Evolutionary conservation across 2,113 vertebrate genomes (phyloP), one percentile per base, ranked within the genome.

Genomic region (Butorides virescens): DNA sequence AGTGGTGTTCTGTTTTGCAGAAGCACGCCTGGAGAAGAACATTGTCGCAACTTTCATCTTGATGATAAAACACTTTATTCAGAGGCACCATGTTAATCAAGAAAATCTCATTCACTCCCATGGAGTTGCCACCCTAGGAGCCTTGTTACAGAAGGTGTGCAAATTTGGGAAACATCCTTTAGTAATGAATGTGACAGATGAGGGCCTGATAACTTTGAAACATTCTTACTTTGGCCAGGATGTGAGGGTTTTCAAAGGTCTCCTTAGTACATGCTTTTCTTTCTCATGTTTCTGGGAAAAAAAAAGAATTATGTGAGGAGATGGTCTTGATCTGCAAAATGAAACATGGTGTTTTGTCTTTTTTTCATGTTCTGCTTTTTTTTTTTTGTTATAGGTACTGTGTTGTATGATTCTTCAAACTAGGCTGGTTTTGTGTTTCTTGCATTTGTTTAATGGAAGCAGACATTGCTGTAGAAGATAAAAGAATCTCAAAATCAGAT

Each of bases 11-110:
- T 93, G 52, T 97, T 96, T 96, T 97, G 78, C 98, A 99, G 99
- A 99, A 97, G 99, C 99, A 9, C 99, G 99, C 47, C 96, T 99
- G 87, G 99, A 99, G 97, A 99, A 99, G 97, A 99, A 99, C 90
- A 94, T 99, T 61, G 97, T 99, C 81, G 99, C 99, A 71, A 99
- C 99, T 32, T 99, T 99, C 97, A 97, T 99, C 88, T 97, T 99
- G 97, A 98, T 99, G 97, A 95, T 99, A 61, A 99, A 99, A 81
- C 99, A 99, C 93, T 99, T 99, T 92, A 98, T 99, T 96, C 99
- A 99, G 97, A 98, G 99, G 85, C 99, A 99, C 87, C 98, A 96
- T 1, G 98, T 99, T 96, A 99, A 99, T 97, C 99, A 99, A 97
- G 99, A 99, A 95, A 99, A 97, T 92, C 98, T 99, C 56, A 98